Percentiles rank a stretch among this genome's conserved stretches.
phyloP scores from a whole-genome alignment of 2,888 invertebrate genomes.

The Xylocampa areola region DNA sequence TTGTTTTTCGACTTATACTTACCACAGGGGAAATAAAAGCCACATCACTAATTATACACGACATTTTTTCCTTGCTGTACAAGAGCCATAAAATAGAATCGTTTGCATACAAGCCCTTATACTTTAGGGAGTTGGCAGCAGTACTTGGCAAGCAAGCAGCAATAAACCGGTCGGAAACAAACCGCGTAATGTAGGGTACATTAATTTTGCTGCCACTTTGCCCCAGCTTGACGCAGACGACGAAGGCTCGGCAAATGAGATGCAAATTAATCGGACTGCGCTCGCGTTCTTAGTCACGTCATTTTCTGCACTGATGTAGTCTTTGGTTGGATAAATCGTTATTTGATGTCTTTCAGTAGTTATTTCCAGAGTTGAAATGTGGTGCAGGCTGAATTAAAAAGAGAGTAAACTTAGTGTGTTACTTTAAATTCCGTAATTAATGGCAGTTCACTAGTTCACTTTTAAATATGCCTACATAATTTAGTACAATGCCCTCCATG shows the following conservation, averaged over 20 bases:
- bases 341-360: conserved; percentile 26
- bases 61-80: conserved; percentile 27
- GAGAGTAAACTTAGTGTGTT: too few species aligned
- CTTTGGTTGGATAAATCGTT: conserved; percentile 50
- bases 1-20: conserved; percentile 28
- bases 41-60: conserved; percentile 34
- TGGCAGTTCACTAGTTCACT: too few species aligned
- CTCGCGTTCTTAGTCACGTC: conserved; percentile 48
- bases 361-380: conserved; percentile 3
- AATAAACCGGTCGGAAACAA: conserved; percentile 50
- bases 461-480: too few species aligned
- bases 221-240: conserved; percentile 30
- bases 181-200: conserved; percentile 50
- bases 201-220: conserved; percentile 49
- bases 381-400: not conserved
- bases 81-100: conserved; percentile 23
- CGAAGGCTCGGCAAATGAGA: conserved; percentile 50
- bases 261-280: conserved; percentile 58
- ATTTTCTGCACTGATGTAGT: conserved; percentile 40
- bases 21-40: conserved; percentile 46
- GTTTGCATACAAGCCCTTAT: conserved; percentile 33
- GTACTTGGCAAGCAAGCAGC: conserved; percentile 45
- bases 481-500: too few species aligned
- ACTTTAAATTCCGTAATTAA: too few species aligned
- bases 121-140: conserved; percentile 48